Percentiles rank a stretch among this genome's conserved stretches.
Evolutionary conservation across 1,140 invertebrate species (phyloP).

Genomic region (Dysdera silvatica): DNA sequence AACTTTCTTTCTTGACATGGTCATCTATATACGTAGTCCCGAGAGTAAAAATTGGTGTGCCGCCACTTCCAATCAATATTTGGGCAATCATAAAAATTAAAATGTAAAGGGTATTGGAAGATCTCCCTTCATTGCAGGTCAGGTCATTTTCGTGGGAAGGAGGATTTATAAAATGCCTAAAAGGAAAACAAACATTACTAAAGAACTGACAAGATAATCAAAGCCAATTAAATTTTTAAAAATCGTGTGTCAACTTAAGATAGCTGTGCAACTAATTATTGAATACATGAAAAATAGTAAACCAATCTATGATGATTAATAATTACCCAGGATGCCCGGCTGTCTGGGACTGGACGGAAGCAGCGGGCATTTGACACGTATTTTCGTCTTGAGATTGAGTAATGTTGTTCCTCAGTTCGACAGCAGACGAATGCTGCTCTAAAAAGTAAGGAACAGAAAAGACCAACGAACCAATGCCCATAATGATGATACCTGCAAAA

Average conservation of each 20-base stretch:
- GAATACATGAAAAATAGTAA: not conserved
- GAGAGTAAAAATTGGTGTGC: constrained; percentile 51
- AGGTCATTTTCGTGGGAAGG: constrained; percentile 26
- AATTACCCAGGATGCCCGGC: constrained; percentile 30
- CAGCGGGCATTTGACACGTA: constrained; percentile 33
- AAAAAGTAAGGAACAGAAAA: constrained; percentile 51
- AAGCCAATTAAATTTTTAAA: not conserved
- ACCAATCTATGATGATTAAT: not conserved
- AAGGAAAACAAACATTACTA: constrained; percentile 9
- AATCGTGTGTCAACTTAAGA: too few species aligned
- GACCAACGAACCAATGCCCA: constrained; percentile 49
- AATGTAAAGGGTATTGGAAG: constrained; percentile 44
- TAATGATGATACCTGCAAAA: constrained; percentile 44
- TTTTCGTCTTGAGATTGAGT: constrained; percentile 32
- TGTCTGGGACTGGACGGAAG: constrained; percentile 27
- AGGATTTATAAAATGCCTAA: constrained; percentile 33
- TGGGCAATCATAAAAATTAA: constrained; percentile 50
- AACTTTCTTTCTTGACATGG: constrained; percentile 50
- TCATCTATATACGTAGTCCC: constrained; percentile 53
- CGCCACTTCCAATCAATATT: constrained; percentile 50
- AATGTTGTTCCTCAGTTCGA: constrained; percentile 6
- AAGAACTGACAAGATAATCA: not conserved
- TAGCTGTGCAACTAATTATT: not conserved
- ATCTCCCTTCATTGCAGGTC: constrained; percentile 29
- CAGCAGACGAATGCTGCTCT: constrained; percentile 19